Evolutionary conservation across 2,888 invertebrate genomes (phyloP).

Genomic region (Caenorhabditis uteleia): DNA sequence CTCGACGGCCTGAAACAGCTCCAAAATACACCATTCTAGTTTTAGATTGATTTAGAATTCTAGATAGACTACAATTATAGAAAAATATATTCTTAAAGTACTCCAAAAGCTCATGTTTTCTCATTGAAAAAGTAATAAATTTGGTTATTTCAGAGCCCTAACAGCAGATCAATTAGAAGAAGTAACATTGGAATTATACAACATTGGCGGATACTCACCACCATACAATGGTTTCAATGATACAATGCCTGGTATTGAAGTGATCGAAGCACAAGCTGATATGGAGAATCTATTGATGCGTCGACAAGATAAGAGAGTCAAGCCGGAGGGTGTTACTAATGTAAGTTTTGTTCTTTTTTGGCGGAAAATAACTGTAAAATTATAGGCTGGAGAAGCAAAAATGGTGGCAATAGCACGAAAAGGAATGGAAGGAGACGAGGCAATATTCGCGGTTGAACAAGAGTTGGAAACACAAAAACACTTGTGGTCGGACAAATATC

Average conservation of each 20-base stretch:
- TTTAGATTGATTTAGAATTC: too few relatives aligned
- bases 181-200: constrained; percentile 75
- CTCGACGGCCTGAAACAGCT: too few relatives aligned
- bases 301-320: constrained; percentile 38
- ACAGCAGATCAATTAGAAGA: constrained; percentile 54
- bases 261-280: constrained; percentile 78
- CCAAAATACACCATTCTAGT: too few relatives aligned
- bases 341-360: constrained; percentile 2
- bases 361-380: background rate
- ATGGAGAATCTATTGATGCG: constrained; percentile 75
- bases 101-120: too few relatives aligned
- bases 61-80: too few relatives aligned
- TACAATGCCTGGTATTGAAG: constrained; percentile 59
- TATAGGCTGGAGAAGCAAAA: constrained; percentile 73
- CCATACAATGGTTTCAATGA: constrained; percentile 55
- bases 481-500: constrained; percentile 96
- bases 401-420: constrained; percentile 83
- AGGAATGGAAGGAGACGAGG: constrained; percentile 86
- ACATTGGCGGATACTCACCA: constrained; percentile 81
- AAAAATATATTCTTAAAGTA: too few relatives aligned
- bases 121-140: constrained; percentile 6
- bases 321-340: constrained; percentile 17
- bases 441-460: constrained; percentile 75
- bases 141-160: too few relatives aligned
- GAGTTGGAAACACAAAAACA: constrained; percentile 75